Evolutionary conservation across 2,113 vertebrate genomes (phyloP), one percentile per base, ranked within the genome.

Genomic region (Furnarius figulus): DNA sequence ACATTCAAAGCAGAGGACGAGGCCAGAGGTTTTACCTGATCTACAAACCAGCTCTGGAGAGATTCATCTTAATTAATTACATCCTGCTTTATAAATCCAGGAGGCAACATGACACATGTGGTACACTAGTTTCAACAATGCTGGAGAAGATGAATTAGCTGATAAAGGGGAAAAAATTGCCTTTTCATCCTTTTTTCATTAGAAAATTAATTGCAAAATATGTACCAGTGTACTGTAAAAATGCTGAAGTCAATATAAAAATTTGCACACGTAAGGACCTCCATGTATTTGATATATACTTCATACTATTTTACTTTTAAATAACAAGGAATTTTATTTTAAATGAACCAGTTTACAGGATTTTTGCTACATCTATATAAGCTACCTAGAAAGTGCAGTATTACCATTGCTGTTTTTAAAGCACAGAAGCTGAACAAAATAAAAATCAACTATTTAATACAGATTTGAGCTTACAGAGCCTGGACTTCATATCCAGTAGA

Each of bases 211-310:
- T 88, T 91, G 59, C 71, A 87, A 87, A 89, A 71, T 0, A 0
- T 47, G 17, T 74, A 91, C 12, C 24, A 59, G 18, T 25, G 14
- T 35, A 42, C 21, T 46, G 46, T 35, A 86, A 96, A 97, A 95
- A 90, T 71, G 87, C 90, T 95, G 67, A 96, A 80, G 67, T 85
- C 58, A 70, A 70, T 71, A 86, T 17, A 96, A 95, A 95, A 85
- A 85, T n/a, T 49, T 56, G 89, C 82, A 66, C 35, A 70, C 0
- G 0, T 77, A 87, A 95, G 78, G 55, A 70, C 44, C 19, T 6
- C 50, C 19, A n/a, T 4, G 25, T 31, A 73, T 50, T 87, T 74
- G 63, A 85, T 62, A 93, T 5, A 66, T 63, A 47, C 40, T 87
- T 90, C n/a, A 42, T 50, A 58, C 0, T 1, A 59, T 77, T 93